Base-by-base conservation (phyloP, 2,797 vertebrate species). In the Sebastes hubbsi region DNA sequence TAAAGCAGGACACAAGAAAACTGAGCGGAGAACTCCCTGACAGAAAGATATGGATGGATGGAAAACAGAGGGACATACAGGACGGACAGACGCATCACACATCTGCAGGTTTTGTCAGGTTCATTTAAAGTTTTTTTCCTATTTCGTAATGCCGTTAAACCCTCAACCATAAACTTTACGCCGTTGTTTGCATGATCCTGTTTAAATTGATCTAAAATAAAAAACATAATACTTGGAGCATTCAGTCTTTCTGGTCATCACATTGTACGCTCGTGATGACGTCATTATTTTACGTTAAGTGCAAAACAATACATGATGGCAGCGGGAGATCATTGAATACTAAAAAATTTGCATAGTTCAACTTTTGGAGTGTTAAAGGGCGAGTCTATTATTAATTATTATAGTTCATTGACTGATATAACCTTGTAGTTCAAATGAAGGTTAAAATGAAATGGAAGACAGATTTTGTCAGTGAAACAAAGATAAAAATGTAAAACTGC, bases 261-360 rank as follows among this genome's bases (percentile, higher is more conserved):
- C 20, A n/a, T n/a, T 52, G 49, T 52, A n/a, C 20, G 49, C 49
- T n/a, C 5, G 49, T 52, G 18, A 52, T n/a, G 18, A 52, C 2
- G 8, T 52, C 49, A 20, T n/a, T 2, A 52, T 8, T 9, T 52
- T 52, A 52, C 3, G 8, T n/a, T 52, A 52, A 3, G 8, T 52
- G 49, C 13, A 4, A 46, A 6, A 46, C 42, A 46, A 46, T 46
- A 46, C 13, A 1, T 46, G 42, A 16, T 18, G 42, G 36, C 36
- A 0, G 36, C 36, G 0, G 36, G 12, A 2, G 36, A 36, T 36
- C 36, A 36, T 0, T 36, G 36, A 36, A 36, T 36, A 36, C 42
- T 14, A 46, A 46, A 46, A 46, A 46, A 46, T 16, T 0, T 46
- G 42, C 42, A 46, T 46, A 46, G 42, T 46, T 46, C 2, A 46